A percentile compares a stretch with the other conserved stretches of the same genome.
Evolutionary conservation across 2,888 invertebrate species (phyloP).

Genomic region (Aethes cnicana): DNA sequence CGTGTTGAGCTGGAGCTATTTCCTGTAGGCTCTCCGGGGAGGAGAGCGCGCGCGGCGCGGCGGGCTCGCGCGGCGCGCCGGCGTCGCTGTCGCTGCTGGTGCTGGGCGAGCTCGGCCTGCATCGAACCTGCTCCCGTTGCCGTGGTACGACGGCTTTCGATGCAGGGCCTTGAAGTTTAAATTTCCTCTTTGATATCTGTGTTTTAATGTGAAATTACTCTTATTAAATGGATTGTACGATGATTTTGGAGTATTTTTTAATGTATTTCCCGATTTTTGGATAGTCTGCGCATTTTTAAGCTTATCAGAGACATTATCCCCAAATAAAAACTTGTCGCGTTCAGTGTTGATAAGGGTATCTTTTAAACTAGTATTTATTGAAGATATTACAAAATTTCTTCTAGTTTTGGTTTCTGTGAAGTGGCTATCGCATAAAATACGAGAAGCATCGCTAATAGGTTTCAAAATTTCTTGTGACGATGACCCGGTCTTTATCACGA

Average conservation of each 20-base stretch:
- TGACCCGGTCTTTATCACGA: neutral
- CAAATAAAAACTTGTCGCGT: too few species aligned
- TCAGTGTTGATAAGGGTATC: neutral
- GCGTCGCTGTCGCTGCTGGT: slow-evolving; percentile 20
- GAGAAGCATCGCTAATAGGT: neutral
- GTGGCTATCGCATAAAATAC: neutral
- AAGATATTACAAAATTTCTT: neutral
- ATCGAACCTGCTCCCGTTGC: neutral
- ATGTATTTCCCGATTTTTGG: neutral
- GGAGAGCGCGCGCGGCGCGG: slow-evolving; percentile 15
- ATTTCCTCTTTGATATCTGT: neutral
- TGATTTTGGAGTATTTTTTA: too few species aligned
- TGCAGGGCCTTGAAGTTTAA: slow-evolving; percentile 3
- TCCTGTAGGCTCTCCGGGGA: neutral
- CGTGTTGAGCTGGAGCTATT: neutral
- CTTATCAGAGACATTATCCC: neutral
- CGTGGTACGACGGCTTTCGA: neutral
- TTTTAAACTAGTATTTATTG: too few species aligned
- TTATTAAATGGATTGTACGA: too few species aligned
- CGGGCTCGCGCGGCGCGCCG: too few species aligned
- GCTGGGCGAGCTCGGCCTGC: neutral
- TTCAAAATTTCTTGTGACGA: neutral
- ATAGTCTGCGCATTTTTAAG: neutral
- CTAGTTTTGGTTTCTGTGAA: neutral
- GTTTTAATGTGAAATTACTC: too few species aligned